Evolutionary conservation across 1,140 invertebrate species (phyloP), one percentile per base, ranked within the genome.

Genomic region (Manduca sexta): DNA sequence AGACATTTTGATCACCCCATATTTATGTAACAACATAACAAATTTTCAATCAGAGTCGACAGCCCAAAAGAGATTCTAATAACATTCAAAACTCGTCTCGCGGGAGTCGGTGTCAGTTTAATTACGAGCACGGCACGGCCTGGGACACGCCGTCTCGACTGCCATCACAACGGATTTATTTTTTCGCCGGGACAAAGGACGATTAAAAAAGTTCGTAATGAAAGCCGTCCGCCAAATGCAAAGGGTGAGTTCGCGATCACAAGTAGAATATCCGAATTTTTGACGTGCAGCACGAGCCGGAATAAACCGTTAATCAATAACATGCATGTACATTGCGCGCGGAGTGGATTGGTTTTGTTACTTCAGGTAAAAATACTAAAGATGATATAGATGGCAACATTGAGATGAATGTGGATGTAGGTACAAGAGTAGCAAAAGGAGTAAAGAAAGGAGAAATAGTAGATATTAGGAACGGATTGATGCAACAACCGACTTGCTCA

Each of bases 151-250:
- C 60, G 69, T 71, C 70, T 71, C 68, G 55, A 54, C 61, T 57
- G 58, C 58, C 64, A 74, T 79, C 69, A 70, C 74, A 69, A 74
- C 68, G 71, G 69, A 81, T 77, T 84, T 78, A 74, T 80, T 83
- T 80, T 82, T 80, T 69, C 72, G 67, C 54, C 66, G 65, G 60
- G 67, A 83, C 75, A 84, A 81, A 81, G 77, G 77, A 71, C 78
- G 79, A 84, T 84, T 83, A 84, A 84, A 84, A 83, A 84, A 84
- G 68, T 84, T 83, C 66, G 67, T 83, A 79, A 84, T 82, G 75
- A 82, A 77, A 81, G 68, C 71, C 69, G 55, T 60, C 58, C 57
- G 62, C 48, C 64, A 43, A 69, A 75, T 72, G 69, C 74, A 79
- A 79, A 74, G 74, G 74, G 74, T 74, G 60, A 69, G 72, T 71